phyloP scores from a whole-genome alignment of 53 echinoderm and acorn worm species.

The Stichopus horrens region DNA sequence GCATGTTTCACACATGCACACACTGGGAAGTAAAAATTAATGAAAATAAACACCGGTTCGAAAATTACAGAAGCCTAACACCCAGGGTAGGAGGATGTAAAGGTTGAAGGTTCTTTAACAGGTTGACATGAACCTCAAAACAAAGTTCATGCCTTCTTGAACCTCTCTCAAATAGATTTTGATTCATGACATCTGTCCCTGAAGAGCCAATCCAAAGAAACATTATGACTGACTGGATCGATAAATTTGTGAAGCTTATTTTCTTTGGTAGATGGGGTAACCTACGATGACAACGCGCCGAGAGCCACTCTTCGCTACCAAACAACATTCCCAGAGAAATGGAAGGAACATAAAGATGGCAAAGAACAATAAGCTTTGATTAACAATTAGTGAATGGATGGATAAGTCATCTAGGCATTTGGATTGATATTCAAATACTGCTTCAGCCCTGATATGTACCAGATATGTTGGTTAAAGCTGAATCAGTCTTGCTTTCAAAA shows the following conservation, averaged over 20 bases:
- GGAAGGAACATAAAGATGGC: background rate
- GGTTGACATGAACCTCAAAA: slow-evolving; percentile 3
- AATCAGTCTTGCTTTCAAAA: no score
- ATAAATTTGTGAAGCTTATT: slow-evolving; percentile 23
- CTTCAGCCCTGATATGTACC: no score
- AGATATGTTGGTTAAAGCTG: no score
- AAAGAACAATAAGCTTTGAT: background rate
- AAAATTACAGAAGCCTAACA: slow-evolving; percentile 21
- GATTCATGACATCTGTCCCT: slow-evolving; percentile 19
- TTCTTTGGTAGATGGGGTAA: background rate
- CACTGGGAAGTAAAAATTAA: slow-evolving; percentile 30
- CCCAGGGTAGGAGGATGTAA: slow-evolving; percentile 23
- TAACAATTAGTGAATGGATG: no score
- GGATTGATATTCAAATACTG: no score
- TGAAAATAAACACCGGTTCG: slow-evolving; percentile 32
- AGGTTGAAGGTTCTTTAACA: slow-evolving; percentile 27
- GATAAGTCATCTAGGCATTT: no score
- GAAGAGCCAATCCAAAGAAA: background rate
- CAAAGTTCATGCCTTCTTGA: slow-evolving; percentile 13
- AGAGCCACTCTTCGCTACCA: no score
- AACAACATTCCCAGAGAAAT: background rate
- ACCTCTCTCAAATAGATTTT: slow-evolving; percentile 13
- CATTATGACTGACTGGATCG: background rate
- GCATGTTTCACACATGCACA: background rate
- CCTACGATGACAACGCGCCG: no score